Percentiles rank a stretch among this genome's conserved stretches.
These are phyloP conservation scores for Ashinkailepas kermadecensis DNA, from an alignment of 2,888 invertebrate genomes.

Conservation along the genomic window DNA sequence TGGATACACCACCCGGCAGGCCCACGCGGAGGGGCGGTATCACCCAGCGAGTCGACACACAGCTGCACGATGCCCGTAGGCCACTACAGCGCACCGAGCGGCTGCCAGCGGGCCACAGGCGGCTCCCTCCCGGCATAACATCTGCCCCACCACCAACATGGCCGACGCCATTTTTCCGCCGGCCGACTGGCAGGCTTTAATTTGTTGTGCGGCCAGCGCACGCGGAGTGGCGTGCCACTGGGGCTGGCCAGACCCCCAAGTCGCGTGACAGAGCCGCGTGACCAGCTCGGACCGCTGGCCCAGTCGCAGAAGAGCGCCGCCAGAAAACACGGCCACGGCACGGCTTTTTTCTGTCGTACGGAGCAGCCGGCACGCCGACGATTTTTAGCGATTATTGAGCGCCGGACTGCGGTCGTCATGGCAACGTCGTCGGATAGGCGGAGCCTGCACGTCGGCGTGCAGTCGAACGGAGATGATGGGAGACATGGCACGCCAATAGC, in stretches of 20 bases:
- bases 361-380: neutral
- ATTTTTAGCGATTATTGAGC: slow-evolving; percentile 19
- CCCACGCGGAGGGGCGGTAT: too few relatives aligned
- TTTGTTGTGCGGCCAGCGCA: neutral
- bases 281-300: too few relatives aligned
- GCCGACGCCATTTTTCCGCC: slow-evolving; percentile 12
- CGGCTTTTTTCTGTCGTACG: neutral
- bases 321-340: neutral
- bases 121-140: neutral
- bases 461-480: neutral
- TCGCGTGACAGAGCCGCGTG: neutral
- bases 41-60: too few relatives aligned
- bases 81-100: too few relatives aligned
- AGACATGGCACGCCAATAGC: too few relatives aligned
- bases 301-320: neutral
- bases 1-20: too few relatives aligned
- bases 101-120: neutral
- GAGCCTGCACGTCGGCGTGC: neutral
- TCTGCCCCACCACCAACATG: neutral
- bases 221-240: neutral
- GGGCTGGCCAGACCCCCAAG: neutral
- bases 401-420: neutral
- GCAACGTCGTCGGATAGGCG: slow-evolving; percentile 8
- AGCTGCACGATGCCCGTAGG: too few relatives aligned
- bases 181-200: neutral